Evolutionary conservation across 2,113 vertebrate genomes (phyloP).

Genomic region (Deroptyus accipitrinus): DNA sequence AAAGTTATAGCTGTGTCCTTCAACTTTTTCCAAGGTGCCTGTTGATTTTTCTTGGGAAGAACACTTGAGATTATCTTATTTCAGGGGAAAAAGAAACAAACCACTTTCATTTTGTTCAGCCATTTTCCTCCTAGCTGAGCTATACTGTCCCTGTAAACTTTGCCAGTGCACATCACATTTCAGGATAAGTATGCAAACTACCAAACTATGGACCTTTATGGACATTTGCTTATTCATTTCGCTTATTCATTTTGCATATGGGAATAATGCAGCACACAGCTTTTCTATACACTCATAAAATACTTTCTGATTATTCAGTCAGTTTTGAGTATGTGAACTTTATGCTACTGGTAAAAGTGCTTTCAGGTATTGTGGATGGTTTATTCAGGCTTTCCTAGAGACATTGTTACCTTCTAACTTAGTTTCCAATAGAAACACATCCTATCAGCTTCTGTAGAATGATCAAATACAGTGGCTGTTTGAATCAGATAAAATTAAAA

Average conservation of each 20-base stretch:
- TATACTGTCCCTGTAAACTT: neutral
- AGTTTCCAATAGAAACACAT: slow-evolving; percentile 16
- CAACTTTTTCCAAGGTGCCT: slow-evolving; percentile 20
- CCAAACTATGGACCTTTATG: neutral
- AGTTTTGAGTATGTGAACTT: neutral
- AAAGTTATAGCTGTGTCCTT: slow-evolving; percentile 36
- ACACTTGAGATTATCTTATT: neutral
- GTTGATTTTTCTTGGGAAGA: neutral
- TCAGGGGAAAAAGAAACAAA: rapidly evolving
- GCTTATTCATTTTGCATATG: neutral
- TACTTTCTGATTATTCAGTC: neutral
- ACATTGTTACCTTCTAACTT: neutral
- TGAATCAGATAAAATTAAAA: slow-evolving; percentile 42
- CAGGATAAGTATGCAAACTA: neutral
- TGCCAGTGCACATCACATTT: neutral
- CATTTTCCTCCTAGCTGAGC: neutral
- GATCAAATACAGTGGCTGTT: slow-evolving; percentile 34
- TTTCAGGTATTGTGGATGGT: neutral
- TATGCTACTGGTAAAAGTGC: neutral
- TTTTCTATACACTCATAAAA: neutral
- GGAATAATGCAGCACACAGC: neutral
- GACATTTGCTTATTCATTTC: neutral
- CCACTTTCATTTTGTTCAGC: neutral
- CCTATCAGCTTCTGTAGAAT: neutral
- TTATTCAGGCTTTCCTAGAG: slow-evolving; percentile 3